Conservation (phyloP, 2,888 invertebrate species). For the Lottia gigantea region DNA sequence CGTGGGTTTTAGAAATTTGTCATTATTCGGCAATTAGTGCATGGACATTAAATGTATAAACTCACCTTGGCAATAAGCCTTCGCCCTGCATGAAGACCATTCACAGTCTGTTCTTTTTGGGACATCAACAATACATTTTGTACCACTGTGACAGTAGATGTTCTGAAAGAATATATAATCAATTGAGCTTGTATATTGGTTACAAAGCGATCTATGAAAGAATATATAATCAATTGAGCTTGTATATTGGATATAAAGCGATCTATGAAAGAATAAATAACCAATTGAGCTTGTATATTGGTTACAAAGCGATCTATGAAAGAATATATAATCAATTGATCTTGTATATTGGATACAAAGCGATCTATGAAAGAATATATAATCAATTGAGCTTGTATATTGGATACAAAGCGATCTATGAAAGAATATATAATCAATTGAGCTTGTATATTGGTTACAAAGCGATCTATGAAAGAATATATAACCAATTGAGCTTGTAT, state of each 20-base stretch:
- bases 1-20: no score
- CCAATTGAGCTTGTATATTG: not conserved
- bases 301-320: no score
- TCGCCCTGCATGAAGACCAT: constrained; percentile 24
- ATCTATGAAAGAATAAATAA: constrained; percentile 17
- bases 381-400: not conserved
- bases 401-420: no score
- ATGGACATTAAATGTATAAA: not conserved
- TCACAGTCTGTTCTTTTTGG: constrained; percentile 18
- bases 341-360: no score
- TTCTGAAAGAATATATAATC: constrained; percentile 23
- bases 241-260: no score
- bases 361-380: constrained; percentile 15
- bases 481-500: not conserved
- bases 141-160: constrained; percentile 29
- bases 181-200: not conserved
- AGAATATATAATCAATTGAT: no score
- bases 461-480: constrained; percentile 14
- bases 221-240: no score
- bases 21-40: no score
- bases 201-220: no score
- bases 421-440: no score
- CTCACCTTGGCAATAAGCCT: constrained; percentile 4
- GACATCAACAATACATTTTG: constrained; percentile 24
- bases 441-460: no score